Base-by-base conservation (phyloP, 2,888 invertebrate species). In the Cryptus viduatorius region DNA sequence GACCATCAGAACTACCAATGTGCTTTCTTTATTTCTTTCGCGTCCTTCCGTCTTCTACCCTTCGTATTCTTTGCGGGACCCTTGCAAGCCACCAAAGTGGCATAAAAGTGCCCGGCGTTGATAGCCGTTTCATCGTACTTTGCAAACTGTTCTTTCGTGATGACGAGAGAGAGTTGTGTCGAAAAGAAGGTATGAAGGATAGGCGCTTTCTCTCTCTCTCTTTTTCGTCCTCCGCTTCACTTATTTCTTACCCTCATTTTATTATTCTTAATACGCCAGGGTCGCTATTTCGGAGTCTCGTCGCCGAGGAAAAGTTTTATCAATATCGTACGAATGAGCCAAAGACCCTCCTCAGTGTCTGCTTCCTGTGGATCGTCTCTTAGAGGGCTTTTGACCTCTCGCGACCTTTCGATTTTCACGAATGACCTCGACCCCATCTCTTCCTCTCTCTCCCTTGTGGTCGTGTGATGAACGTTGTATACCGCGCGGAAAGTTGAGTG, bases 101-200 rank as follows among this genome's bases (percentile, higher is more conserved):
- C 71, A 64, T 61, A 53, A 64, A 50, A 79, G 50, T 79, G 24
- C 10, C 37, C 3, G 50, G 42, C 61, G 64, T 71, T 79, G 71
- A 71, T 79, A 48, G 64, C 42, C 69, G 46, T 64, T 79, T 71
- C 19, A 79, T 79, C 71, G 69, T 44, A 79, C 79, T 79, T 71
- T 71, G 61, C 24, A 65, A 71, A 79, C 61, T 53, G 42, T 42
- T 10, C 67, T 53, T 53, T 16, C 46, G 37, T 46, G 1, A n/a
- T 7, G 48, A 75, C 19, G 64, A 71, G 61, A 16, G 1, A 46
- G 29, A 24, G 24, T 24, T 24, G 24, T 12, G n/a, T 29, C 19
- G 42, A 48, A n/a, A 19, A 37, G 56, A 53, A 50, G 37, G 31
- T 5, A 5, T 29, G 37, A 31, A 12, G 61, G 5, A n/a, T 50